Evolutionary conservation across 2,113 vertebrate species (phyloP).

Genomic region (Porphyrio hochstetteri): DNA sequence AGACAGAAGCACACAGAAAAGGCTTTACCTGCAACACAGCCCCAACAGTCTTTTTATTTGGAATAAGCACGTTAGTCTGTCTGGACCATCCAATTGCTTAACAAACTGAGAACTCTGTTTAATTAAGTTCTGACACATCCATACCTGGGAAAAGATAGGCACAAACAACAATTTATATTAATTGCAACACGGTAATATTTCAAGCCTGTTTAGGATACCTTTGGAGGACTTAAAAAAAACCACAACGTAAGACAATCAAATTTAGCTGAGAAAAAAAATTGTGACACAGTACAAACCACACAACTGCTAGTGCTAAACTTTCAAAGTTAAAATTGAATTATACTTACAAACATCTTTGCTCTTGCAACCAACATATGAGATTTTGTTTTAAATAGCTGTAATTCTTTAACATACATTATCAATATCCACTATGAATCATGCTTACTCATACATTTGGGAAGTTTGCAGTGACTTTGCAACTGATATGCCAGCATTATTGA

Average conservation of each 20-base stretch:
- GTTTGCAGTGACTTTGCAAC: not conserved
- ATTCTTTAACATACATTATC: not conserved
- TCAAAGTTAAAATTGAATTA: not conserved
- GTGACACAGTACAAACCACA: not conserved
- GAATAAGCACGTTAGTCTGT: conserved; percentile 90
- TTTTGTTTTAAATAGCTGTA: not conserved
- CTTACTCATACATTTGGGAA: not conserved
- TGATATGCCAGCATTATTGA: not conserved
- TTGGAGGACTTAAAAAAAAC: not conserved
- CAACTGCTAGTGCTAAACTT: accelerated
- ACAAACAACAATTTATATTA: not conserved
- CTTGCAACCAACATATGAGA: not conserved
- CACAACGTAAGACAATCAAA: not conserved
- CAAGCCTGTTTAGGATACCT: not conserved
- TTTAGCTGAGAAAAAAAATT: not conserved
- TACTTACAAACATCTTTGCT: not conserved
- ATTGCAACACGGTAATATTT: not conserved
- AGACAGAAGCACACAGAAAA: not conserved
- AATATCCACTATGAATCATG: not conserved
- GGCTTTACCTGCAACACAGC: conserved; percentile 92
- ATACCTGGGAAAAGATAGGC: conserved; percentile 79
- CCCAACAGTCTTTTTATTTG: conserved; percentile 95
- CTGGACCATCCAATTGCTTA: conserved; percentile 86
- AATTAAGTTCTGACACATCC: conserved; percentile 95
- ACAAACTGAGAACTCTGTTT: conserved; percentile 90